phyloP scores from a whole-genome alignment of 2,797 vertebrate species.

The Eurystomus glaucurus region DNA sequence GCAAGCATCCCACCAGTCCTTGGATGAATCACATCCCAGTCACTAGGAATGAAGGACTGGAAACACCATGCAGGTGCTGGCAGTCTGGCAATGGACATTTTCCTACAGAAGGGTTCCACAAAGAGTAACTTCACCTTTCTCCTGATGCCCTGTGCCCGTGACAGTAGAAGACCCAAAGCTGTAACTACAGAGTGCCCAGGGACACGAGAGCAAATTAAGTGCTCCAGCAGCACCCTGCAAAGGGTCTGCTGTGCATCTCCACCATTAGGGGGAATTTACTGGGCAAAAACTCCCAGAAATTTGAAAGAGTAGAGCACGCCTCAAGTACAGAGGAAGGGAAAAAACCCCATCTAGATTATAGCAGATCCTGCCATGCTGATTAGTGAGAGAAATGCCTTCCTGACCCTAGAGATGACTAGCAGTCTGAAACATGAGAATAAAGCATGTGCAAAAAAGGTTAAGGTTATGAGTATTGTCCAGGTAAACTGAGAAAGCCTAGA shows the following conservation, averaged over 20 bases:
- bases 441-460: neutral
- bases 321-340: neutral
- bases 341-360: neutral
- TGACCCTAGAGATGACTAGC: neutral
- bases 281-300: neutral
- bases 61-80: neutral
- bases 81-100: neutral
- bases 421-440: slow-evolving; percentile 22
- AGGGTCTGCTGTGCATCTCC: neutral
- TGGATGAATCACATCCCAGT: neutral
- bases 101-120: neutral
- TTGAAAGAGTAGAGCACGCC: neutral
- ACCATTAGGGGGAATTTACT: neutral
- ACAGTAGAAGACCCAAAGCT: neutral
- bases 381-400: neutral
- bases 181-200: neutral
- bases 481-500: slow-evolving; percentile 27
- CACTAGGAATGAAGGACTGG: neutral
- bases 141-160: neutral
- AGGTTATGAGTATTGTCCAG: neutral
- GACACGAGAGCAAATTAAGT: neutral
- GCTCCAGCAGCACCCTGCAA: neutral
- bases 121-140: neutral
- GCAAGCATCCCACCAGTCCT: rapidly evolving
- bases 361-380: neutral